phyloP scores from a whole-genome alignment of 2,797 vertebrate genomes.

The Pyrocephalus nanus region DNA sequence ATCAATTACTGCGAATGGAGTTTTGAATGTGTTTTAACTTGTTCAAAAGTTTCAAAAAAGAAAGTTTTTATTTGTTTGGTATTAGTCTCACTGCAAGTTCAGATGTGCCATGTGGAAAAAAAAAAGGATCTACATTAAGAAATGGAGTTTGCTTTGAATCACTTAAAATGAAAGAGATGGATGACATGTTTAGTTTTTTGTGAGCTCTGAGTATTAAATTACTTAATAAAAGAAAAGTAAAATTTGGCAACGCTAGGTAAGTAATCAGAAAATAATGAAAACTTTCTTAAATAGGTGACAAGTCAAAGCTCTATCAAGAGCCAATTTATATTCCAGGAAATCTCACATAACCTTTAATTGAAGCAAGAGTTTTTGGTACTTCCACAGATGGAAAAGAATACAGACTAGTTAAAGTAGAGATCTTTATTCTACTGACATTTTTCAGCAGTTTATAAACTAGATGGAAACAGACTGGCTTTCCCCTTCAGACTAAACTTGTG shows the following conservation, averaged over 20 bases:
- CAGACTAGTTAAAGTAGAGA: not conserved
- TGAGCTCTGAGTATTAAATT: slow-evolving; percentile 70
- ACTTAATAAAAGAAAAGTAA: slow-evolving; percentile 70
- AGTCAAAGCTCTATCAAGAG: slow-evolving; percentile 46
- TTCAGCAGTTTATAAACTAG: slow-evolving; percentile 36
- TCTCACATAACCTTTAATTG: not conserved
- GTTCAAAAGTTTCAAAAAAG: slow-evolving; percentile 59
- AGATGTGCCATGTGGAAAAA: slow-evolving; percentile 34
- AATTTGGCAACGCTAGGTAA: slow-evolving; percentile 55
- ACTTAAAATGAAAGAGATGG: slow-evolving; percentile 70
- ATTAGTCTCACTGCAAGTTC: slow-evolving; percentile 49
- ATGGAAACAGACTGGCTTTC: slow-evolving; percentile 1
- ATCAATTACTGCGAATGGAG: slow-evolving; percentile 44
- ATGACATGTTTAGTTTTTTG: slow-evolving; percentile 59
- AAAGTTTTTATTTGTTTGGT: slow-evolving; percentile 50
- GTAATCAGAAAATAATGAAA: slow-evolving; percentile 74
- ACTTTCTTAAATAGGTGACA: slow-evolving; percentile 59
- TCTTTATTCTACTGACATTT: slow-evolving; percentile 62
- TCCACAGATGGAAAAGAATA: slow-evolving; percentile 20
- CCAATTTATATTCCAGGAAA: slow-evolving; percentile 26
- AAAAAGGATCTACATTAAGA: slow-evolving; percentile 60
- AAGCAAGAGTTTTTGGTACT: not conserved
- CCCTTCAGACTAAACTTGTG: not conserved
- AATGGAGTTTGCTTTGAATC: slow-evolving; percentile 70
- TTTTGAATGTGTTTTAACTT: slow-evolving; percentile 62